A percentile compares a stretch with the other conserved stretches of the same genome.
Conservation (phyloP, 2,888 invertebrate genomes). For the Heteromurus nitidus region DNA sequence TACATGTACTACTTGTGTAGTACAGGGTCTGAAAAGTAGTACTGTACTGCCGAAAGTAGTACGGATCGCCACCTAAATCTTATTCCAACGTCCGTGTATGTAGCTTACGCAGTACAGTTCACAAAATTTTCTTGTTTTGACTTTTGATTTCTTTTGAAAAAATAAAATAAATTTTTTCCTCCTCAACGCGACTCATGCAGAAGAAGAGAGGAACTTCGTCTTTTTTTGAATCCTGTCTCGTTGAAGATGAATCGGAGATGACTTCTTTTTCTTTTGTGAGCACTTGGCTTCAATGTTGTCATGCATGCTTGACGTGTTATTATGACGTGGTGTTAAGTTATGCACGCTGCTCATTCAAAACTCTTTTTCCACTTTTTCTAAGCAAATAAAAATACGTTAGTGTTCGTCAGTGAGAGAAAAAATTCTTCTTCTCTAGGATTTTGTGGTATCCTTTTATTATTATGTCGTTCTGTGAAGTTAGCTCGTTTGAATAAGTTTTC, state of each 20-base stretch:
- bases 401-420: too few relatives aligned
- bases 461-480: too few relatives aligned
- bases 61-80: too few relatives aligned
- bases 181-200: background rate
- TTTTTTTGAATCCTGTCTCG: constrained; percentile 38
- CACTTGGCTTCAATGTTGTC: constrained; percentile 51
- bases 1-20: too few relatives aligned
- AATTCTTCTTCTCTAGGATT: too few relatives aligned
- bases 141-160: constrained; percentile 54
- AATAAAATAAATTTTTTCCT: constrained; percentile 23
- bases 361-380: background rate
- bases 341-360: constrained; percentile 33
- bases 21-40: too few relatives aligned
- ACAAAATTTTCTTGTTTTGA: constrained; percentile 34
- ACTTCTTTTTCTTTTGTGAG: too few relatives aligned
- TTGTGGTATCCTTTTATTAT: too few relatives aligned
- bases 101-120: background rate
- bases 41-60: too few relatives aligned
- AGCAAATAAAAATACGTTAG: background rate
- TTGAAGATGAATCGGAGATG: constrained; percentile 51
- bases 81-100: background rate
- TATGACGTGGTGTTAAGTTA: constrained; percentile 58
- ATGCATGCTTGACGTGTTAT: constrained; percentile 61
- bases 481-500: too few relatives aligned
- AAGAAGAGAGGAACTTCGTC: background rate